Percentiles rank a stretch among this genome's conserved stretches.
Conservation (phyloP, 2,113 vertebrate genomes). For the Panthera tigris region DNA sequence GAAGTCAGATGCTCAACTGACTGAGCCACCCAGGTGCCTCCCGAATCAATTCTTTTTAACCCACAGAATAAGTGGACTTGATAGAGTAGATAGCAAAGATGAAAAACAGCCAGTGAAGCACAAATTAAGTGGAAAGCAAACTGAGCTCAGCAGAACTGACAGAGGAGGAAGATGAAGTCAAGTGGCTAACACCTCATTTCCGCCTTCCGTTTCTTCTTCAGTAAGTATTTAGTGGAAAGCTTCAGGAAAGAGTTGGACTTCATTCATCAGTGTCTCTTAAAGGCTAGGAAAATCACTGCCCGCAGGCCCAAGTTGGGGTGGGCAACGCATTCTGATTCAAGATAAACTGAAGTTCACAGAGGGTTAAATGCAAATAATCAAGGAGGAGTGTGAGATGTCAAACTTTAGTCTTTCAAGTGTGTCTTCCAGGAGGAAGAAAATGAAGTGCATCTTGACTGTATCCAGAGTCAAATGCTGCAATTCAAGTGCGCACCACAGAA, state of each 20-base stretch:
- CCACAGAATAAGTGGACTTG: background rate
- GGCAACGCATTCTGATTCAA: constrained; percentile 6
- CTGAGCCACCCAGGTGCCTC: too few relatives aligned
- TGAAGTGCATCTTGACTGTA: background rate
- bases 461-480: background rate
- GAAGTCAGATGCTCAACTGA: too few relatives aligned
- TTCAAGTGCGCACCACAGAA: background rate
- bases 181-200: background rate
- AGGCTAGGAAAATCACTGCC: background rate
- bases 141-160: fast-evolving
- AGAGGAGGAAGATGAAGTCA: too few relatives aligned
- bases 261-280: background rate
- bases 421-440: constrained; percentile 18
- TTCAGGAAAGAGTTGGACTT: background rate
- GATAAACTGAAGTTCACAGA: constrained; percentile 57
- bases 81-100: background rate
- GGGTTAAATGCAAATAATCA: constrained; percentile 13
- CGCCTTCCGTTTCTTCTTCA: background rate
- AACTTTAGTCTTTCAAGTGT: background rate
- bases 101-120: background rate
- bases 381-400: constrained; percentile 48
- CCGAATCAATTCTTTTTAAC: background rate
- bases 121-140: fast-evolving
- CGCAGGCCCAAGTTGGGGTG: background rate
- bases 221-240: background rate